A percentile compares a stretch with the other conserved stretches of the same genome.
phyloP scores from a whole-genome alignment of 1,140 invertebrate species.

The Melitaea cinxia region DNA sequence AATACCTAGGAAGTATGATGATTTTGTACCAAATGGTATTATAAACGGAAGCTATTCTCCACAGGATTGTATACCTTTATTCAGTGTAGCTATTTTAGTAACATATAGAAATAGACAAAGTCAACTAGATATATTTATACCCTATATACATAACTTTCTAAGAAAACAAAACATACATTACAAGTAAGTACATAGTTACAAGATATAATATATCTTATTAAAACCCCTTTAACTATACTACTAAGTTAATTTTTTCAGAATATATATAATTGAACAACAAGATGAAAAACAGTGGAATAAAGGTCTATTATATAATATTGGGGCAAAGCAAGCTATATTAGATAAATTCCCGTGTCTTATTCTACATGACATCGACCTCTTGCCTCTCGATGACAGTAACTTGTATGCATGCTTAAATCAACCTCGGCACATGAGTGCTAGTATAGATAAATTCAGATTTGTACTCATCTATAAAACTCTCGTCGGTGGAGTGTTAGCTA shows the following conservation, averaged over 20 bases:
- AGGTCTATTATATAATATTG: constrained; percentile 94
- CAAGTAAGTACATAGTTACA: constrained; percentile 53
- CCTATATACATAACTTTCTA: constrained; percentile 95
- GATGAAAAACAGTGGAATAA: constrained; percentile 92
- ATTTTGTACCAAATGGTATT: constrained; percentile 53
- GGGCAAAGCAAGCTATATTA: constrained; percentile 88
- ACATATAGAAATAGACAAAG: constrained; percentile 92
- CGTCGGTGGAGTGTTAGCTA: constrained; percentile 89
- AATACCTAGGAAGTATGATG: constrained; percentile 42
- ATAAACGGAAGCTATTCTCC: constrained; percentile 87
- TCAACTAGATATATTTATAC: constrained; percentile 91
- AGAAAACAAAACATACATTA: constrained; percentile 93
- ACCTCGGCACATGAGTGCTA: constrained; percentile 96
- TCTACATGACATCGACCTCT: constrained; percentile 98
- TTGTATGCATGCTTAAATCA: constrained; percentile 93
- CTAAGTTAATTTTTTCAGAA: constrained; percentile 71
- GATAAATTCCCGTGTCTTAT: constrained; percentile 93
- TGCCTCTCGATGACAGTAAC: constrained; percentile 94
- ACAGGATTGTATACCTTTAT: constrained; percentile 86
- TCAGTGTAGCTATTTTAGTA: constrained; percentile 93
- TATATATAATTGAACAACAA: constrained; percentile 95
- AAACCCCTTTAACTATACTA: neutral
- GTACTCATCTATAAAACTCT: constrained; percentile 88
- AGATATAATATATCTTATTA: too few relatives aligned
- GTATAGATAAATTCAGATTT: constrained; percentile 91